These are phyloP conservation scores for Pantala flavescens DNA, from an alignment of 1,140 invertebrate genomes.

Conservation along the genomic window DNA sequence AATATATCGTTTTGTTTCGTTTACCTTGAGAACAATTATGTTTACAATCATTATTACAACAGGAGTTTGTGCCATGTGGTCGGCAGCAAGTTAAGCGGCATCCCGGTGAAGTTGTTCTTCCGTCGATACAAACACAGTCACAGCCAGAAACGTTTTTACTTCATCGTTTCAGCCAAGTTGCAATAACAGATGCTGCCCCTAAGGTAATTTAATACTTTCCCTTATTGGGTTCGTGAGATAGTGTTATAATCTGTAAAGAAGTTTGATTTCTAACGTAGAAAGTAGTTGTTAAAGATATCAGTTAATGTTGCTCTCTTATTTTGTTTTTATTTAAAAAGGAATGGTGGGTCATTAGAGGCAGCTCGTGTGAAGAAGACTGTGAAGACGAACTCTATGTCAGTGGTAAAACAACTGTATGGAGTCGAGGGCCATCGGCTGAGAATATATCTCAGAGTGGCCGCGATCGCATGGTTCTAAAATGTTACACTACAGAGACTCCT, in stretches of 20 bases:
- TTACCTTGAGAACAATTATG: no score
- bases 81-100: constrained; percentile 65
- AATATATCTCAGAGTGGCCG: background rate
- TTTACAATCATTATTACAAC: constrained; percentile 22
- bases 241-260: no score
- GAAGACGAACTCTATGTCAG: constrained; percentile 87
- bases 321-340: background rate
- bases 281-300: background rate
- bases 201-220: background rate
- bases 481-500: constrained; percentile 67
- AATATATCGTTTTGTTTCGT: no score
- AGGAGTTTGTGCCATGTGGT: constrained; percentile 85
- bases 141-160: constrained; percentile 48
- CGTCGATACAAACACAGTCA: constrained; percentile 33
- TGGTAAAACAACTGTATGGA: constrained; percentile 73
- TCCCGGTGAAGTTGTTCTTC: constrained; percentile 49
- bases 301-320: background rate
- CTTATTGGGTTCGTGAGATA: background rate
- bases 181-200: constrained; percentile 42
- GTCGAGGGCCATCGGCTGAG: constrained; percentile 32
- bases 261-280: no score
- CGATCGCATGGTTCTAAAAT: constrained; percentile 27
- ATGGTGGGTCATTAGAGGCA: constrained; percentile 12
- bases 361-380: constrained; percentile 26
- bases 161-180: constrained; percentile 61